Conservation (phyloP, 2,797 vertebrate species). For the Varecia variegata region DNA sequence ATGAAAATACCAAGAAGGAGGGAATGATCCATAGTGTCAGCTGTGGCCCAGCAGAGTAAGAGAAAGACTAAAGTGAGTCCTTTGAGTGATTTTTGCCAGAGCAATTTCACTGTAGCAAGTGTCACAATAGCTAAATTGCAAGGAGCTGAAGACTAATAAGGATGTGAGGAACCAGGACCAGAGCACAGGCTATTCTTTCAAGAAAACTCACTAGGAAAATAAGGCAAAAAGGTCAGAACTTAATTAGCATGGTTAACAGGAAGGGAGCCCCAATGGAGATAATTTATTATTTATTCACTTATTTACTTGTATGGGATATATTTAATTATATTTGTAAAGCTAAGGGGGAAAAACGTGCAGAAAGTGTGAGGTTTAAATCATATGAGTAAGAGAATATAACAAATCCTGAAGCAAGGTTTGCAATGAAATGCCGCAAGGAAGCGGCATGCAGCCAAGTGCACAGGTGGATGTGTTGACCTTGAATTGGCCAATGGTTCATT, state of each 20-base stretch:
- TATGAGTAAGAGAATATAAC: not conserved
- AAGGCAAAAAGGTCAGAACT: not conserved
- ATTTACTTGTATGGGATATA: not conserved
- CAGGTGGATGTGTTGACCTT: not conserved
- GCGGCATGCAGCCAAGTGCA: not conserved
- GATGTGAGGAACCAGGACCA: not conserved
- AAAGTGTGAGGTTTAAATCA: not conserved
- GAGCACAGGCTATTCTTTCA: not conserved
- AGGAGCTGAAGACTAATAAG: not conserved
- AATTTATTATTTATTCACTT: not conserved
- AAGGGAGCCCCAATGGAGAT: not conserved
- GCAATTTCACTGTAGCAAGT: not conserved
- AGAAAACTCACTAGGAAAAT: not conserved
- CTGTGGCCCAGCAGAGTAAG: not conserved
- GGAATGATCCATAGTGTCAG: accelerated
- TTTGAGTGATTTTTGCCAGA: not conserved
- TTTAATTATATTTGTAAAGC: not conserved
- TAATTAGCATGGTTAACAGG: not conserved
- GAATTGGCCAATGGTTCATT: not conserved
- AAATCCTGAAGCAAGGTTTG: not conserved
- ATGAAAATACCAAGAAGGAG: not conserved
- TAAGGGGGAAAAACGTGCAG: not conserved
- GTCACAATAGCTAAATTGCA: not conserved
- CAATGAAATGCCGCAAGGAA: not conserved
- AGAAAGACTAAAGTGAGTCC: not conserved